Evolutionary conservation across 2,888 invertebrate genomes (phyloP).

Genomic region (Ametastegia equiseti): DNA sequence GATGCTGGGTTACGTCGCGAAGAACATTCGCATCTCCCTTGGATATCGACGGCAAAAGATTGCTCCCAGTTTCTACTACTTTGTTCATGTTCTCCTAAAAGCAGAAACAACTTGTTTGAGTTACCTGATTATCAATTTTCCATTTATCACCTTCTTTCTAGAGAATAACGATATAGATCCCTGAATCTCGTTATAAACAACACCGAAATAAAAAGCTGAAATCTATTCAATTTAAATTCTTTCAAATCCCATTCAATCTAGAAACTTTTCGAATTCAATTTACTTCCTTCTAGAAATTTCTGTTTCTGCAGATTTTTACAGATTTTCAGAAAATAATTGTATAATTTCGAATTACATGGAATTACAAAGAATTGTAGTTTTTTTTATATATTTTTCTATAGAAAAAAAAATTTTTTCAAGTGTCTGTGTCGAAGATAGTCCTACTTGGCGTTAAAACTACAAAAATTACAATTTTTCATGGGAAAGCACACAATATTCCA

Average conservation of each 20-base stretch:
- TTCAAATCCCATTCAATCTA: not conserved
- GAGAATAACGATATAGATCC: not conserved
- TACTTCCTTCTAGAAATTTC: too few species aligned
- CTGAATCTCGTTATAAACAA: too few species aligned
- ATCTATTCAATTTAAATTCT: not conserved
- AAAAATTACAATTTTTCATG: too few species aligned
- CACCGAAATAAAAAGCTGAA: constrained; percentile 34
- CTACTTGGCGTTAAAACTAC: too few species aligned
- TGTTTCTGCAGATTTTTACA: too few species aligned
- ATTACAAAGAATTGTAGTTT: too few species aligned
- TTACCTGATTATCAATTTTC: not conserved
- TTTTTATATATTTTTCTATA: too few species aligned
- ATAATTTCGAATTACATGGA: too few species aligned
- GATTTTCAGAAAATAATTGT: too few species aligned
- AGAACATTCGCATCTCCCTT: constrained; percentile 62
- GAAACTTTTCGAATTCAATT: not conserved
- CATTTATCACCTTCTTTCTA: not conserved
- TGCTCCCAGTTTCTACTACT: constrained; percentile 68
- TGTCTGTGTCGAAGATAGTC: too few species aligned
- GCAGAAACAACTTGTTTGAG: constrained; percentile 5
- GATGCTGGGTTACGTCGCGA: constrained; percentile 60
- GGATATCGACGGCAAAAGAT: constrained; percentile 65
- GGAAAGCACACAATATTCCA: too few species aligned
- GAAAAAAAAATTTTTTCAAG: too few species aligned
- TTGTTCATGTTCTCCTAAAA: constrained; percentile 63